These are phyloP conservation scores for Vannuccia rotundouncinata DNA, from an alignment of 2,888 invertebrate genomes.

Conservation along the genomic window DNA sequence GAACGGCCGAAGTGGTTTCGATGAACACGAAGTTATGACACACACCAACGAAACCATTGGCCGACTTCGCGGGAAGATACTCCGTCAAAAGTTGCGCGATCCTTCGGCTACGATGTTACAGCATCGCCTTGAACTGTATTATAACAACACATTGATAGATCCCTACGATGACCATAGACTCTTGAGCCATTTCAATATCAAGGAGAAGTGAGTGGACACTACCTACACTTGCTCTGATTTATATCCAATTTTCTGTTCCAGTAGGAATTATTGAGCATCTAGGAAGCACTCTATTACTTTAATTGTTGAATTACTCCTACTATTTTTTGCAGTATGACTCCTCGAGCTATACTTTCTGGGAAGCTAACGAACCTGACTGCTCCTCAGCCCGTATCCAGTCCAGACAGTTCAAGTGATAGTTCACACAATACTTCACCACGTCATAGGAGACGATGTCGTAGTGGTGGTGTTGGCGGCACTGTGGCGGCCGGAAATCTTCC, in stretches of 20 bases:
- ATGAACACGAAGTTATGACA: conserved; percentile 82
- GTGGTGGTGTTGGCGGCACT: background rate
- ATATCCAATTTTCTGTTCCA: too few relatives aligned
- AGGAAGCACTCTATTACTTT: too few relatives aligned
- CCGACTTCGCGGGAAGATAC: conserved; percentile 62
- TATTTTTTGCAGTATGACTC: background rate
- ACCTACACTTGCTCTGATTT: background rate
- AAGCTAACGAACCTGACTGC: background rate
- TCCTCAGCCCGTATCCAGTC: background rate
- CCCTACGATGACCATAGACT: conserved; percentile 78
- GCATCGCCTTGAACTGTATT: conserved; percentile 68
- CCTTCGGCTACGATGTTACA: background rate
- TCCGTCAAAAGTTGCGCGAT: conserved; percentile 58
- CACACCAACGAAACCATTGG: conserved; percentile 89
- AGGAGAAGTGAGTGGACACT: conserved; percentile 59
- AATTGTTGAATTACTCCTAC: too few relatives aligned
- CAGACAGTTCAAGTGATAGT: background rate
- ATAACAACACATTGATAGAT: conserved; percentile 80
- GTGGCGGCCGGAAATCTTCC: background rate
- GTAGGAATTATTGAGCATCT: too few relatives aligned
- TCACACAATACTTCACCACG: background rate
- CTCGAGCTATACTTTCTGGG: background rate
- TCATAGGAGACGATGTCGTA: background rate
- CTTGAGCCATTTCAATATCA: conserved; percentile 73
- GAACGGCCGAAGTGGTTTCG: conserved; percentile 63